Evolutionary conservation across 2,113 vertebrate species (phyloP), one percentile per base, ranked within the genome.

Genomic region (Peucedramus taeniatus): DNA sequence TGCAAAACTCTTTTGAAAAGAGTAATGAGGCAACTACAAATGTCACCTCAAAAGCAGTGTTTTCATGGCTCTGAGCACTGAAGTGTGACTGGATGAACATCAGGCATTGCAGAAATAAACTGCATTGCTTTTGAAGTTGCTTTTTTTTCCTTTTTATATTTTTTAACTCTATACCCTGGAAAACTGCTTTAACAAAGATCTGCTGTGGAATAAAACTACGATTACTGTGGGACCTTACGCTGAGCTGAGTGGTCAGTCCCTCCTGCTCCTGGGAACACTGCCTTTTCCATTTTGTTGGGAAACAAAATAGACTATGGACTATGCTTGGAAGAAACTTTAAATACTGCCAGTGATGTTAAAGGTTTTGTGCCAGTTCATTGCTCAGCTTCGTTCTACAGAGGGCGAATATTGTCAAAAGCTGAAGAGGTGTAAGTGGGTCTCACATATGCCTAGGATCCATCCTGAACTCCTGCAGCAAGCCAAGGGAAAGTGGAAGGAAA

Each of bases 1-100:
- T 98, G 95, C 97, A 98, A 97, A 97, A 94, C 95, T 97, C 98
- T 97, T 98, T 98, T 97, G 97, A 96, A 97, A 97, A 98, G 98
- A 98, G 97, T 98, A 97, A 98, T 98, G 98, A 98, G 97, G 97
- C 97, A 97, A 90, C 97, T 95, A 82, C 97, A 96, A 96, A 97
- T 97, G 98, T 98, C 98, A 98, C 97, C 95, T 97, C 97, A 87
- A 40, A 97, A 98, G 96, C 94, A 90, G 93, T 66, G 54, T 97
- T 97, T 97, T 97, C 91, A 17, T 97, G 97, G 97, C 96, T 97
- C 97, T 97, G 93, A 95, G 97, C 96, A 85, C 95, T 96, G 97
- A 96, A 97, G 97, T 97, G 97, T 97, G 97, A 97, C 97, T 97
- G 83, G 71, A 96, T 96, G 96, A 98, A 96, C 97, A 97, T 97